Evolutionary conservation across 2,888 invertebrate species (phyloP), one percentile per base, ranked within the genome.

Genomic region (Seira musarum): DNA sequence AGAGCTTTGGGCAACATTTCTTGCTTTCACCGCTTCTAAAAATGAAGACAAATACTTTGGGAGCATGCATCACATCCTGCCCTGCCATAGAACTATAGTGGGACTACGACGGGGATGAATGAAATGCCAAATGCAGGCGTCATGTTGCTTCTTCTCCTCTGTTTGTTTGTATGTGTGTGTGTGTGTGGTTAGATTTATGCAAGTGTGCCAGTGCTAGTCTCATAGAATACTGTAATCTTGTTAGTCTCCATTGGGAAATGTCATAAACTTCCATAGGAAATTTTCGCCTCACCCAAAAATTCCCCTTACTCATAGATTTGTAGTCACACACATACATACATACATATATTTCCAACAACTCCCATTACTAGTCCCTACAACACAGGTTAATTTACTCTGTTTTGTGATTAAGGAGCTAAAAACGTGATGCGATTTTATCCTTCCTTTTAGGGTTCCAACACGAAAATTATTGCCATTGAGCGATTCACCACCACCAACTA

Each of bases 351-450:
- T 30, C 30, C 30, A n/a, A n/a, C n/a, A n/a, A n/a, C n/a, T n/a
- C 30, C 30, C 2, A 8, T 30, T 8, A 2, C 30, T 30, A 30
- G 3, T 30, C 8, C 30, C 30, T 30, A 30, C 30, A 8, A 69
- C 66, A 64, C 64, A 73, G 73, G 79, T 74, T 80, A 74, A 74
- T 80, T 80, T 80, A 80, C 69, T 80, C 66, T 22, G 49, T n/a
- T n/a, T 49, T 49, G 72, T 69, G 80, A 74, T 74, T 72, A 72
- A 24, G 72, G 72, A 67, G 25, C 30, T 22, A 68, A 30, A 60
- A 79, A 79, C 79, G 79, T 68, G 79, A 79, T 79, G 67, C 68
- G 63, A 79, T 79, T 79, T 78, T 8, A 13, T 49, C 49, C 63
- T 78, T 64, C 71, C 57, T 64, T 64, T 17, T 72, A 35, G 19